Conservation (phyloP, 1,140 invertebrate species). For the Solen grandis region DNA sequence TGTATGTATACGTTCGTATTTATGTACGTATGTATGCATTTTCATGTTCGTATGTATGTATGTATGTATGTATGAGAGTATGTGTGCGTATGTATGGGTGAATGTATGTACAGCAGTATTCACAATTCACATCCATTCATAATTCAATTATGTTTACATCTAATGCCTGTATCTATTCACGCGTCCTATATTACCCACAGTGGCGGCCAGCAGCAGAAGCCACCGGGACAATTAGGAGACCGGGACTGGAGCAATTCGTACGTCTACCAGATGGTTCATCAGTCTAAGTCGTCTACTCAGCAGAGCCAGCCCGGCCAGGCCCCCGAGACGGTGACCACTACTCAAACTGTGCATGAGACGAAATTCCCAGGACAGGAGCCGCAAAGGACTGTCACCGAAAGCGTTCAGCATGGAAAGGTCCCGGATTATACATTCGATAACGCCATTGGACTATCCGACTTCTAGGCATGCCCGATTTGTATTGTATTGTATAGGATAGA, state of each 20-base stretch:
- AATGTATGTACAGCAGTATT: no score
- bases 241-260: slow-evolving; percentile 54
- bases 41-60: no score
- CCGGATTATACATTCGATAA: slow-evolving; percentile 33
- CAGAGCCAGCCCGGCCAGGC: slow-evolving; percentile 17
- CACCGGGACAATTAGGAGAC: slow-evolving; percentile 40
- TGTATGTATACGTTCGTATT: no score
- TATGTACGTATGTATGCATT: no score
- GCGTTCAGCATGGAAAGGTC: not conserved
- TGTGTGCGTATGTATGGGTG: no score
- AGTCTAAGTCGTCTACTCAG: slow-evolving; percentile 18
- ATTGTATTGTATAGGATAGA: no score
- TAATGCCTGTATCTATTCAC: no score
- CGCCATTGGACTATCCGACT: slow-evolving; percentile 49
- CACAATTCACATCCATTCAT: no score
- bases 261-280: slow-evolving; percentile 53
- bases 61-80: no score
- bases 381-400: slow-evolving; percentile 40
- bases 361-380: slow-evolving; percentile 48
- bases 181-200: no score
- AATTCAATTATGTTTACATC: no score
- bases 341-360: slow-evolving; percentile 18
- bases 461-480: slow-evolving; percentile 35
- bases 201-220: slow-evolving; percentile 1
- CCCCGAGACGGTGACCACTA: slow-evolving; percentile 27